Conservation (phyloP, 1,140 invertebrate species). For the Sinonovacula constricta region DNA sequence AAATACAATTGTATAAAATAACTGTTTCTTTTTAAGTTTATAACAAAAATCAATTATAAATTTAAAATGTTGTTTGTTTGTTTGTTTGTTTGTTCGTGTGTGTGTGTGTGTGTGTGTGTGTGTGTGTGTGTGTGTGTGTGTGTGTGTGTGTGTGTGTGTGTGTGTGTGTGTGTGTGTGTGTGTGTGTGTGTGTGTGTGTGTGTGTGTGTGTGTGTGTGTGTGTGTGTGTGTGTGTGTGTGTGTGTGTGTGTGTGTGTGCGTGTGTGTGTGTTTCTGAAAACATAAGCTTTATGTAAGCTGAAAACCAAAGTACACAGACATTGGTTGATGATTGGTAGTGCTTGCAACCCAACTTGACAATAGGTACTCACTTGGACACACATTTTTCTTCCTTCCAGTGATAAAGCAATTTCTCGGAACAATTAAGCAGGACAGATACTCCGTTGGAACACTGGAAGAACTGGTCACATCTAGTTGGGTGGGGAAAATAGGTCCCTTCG, state of each 20-base stretch:
- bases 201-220: neutral
- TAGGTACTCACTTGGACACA: conserved; percentile 41
- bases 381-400: conserved; percentile 43
- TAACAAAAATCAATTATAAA: neutral
- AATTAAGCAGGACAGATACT: conserved; percentile 12
- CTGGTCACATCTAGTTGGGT: conserved; percentile 28
- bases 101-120: neutral
- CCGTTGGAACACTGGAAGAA: conserved; percentile 45
- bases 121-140: neutral
- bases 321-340: neutral
- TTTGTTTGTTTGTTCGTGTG: neutral
- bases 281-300: neutral
- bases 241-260: neutral
- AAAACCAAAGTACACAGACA: neutral
- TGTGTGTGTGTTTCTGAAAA: neutral
- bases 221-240: neutral
- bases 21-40: neutral
- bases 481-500: conserved; percentile 43
- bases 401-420: conserved; percentile 23
- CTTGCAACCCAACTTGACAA: no score
- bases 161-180: neutral
- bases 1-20: neutral
- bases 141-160: neutral
- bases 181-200: neutral
- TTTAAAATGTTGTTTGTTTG: neutral